Base-by-base conservation (phyloP, 2,113 vertebrate species). In the Lycocorax pyrrhopterus region DNA sequence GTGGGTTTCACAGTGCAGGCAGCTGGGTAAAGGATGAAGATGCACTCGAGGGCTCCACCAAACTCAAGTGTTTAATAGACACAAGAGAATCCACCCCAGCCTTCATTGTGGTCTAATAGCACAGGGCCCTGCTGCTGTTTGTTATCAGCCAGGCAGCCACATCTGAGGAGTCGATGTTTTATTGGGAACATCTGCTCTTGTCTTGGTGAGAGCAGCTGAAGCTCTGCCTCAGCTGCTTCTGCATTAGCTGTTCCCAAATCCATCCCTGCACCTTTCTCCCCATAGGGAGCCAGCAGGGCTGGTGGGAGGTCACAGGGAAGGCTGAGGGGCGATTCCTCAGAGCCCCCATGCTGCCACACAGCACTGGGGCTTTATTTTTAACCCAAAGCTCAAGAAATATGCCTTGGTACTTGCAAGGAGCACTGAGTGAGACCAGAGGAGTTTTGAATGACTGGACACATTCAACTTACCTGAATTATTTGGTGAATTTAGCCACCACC, bases 91-190 rank as follows among this genome's bases (percentile, higher is more conserved):
- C 73, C 86, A 78, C 27, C 51, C 13, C 55, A 86, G 79, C 37
- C 59, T 44, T 73, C 46, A 2, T 55, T 79, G 41, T 73, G 37
- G 63, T 37, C 81, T 79, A n/a, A 62, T 7, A 88, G 82, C 85
- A 93, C 55, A 77, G 79, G 39, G 62, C 75, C 39, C 55, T 93
- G 43, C 2, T 35, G 39, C 68, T 77, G 72, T 75, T 90, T 76
- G 84, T 35, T 94, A 95, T 90, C 96, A 88, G 59, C 88, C 44
- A 44, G 78, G 56, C 63, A 81, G 83, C 92, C 89, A 86, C 94
- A 94, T 89, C 94, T 84, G 58, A 94, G 59, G 27, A 74, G 79
- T 6, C 22, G 1, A 4, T 19, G 67, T 52, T 80, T 94, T 59
- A 84, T 32, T 73, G 55, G 63, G 63, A 93, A 88, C 94, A 94